These are phyloP conservation scores for Drosophila mayri DNA, from an alignment of 1,140 invertebrate species.

Conservation along the genomic window DNA sequence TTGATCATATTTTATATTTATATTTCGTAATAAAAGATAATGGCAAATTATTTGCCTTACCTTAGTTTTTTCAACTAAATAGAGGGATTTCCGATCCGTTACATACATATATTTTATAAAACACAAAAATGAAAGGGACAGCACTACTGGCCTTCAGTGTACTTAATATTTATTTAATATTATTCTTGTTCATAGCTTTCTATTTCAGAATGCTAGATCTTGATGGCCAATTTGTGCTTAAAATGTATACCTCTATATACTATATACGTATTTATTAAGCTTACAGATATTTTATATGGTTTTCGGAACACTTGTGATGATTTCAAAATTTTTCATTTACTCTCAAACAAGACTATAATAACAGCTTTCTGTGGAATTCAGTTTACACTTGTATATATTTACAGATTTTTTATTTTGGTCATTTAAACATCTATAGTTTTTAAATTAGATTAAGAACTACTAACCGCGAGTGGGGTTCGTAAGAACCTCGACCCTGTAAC, in stretches of 20 bases:
- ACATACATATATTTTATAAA: not conserved
- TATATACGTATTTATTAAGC: not conserved
- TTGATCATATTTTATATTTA: too few species aligned
- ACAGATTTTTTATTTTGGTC: not conserved
- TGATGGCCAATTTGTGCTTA: not conserved
- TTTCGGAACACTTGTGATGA: conserved; percentile 10
- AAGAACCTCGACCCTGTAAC: not conserved
- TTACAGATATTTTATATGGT: not conserved
- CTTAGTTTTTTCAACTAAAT: not conserved
- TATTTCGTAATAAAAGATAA: too few species aligned
- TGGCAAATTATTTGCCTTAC: too few species aligned
- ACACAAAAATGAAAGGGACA: conserved; percentile 9
- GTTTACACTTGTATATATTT: conserved; percentile 15
- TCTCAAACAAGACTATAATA: conserved; percentile 20
- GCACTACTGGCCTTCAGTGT: not conserved
- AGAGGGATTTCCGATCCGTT: not conserved
- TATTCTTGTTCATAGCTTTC: not conserved
- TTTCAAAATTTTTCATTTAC: conserved; percentile 22
- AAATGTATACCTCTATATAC: not conserved
- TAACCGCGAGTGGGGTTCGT: not conserved
- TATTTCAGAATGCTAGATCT: not conserved
- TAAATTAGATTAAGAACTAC: not conserved
- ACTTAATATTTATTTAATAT: not conserved
- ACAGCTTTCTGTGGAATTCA: conserved; percentile 34
- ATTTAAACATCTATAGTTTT: not conserved